phyloP scores from a whole-genome alignment of 1,140 invertebrate genomes.

The Bombus haemorrhoidalis region DNA sequence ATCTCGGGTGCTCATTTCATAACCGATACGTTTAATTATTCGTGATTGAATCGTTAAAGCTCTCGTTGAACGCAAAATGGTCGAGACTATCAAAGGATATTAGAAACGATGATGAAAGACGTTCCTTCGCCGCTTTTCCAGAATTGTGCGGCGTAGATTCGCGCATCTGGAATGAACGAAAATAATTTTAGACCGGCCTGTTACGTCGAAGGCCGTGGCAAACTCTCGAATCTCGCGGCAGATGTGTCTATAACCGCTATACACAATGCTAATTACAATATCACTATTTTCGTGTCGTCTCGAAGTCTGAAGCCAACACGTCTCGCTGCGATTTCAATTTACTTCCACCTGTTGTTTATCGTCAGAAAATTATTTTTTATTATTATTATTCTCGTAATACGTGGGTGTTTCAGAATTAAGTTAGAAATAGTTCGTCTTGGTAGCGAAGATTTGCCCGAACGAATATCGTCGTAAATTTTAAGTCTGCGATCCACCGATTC shows the following conservation, averaged over 20 bases:
- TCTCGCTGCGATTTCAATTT: neutral
- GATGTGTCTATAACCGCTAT: neutral
- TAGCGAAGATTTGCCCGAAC: too few species aligned
- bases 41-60: neutral
- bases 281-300: conserved; percentile 38
- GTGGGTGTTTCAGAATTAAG: neutral
- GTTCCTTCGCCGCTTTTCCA: neutral
- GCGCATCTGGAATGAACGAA: conserved; percentile 32
- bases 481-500: too few species aligned
- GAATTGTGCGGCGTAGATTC: conserved; percentile 4
- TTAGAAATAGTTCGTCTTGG: neutral
- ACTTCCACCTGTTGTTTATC: conserved; percentile 46
- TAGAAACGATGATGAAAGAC: neutral
- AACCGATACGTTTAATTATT: neutral
- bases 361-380: neutral
- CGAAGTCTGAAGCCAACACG: neutral
- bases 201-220: conserved; percentile 48
- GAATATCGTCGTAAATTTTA: too few species aligned
- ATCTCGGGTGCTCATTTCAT: neutral
- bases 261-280: conserved; percentile 45
- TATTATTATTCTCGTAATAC: too few species aligned
- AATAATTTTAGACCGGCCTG: conserved; percentile 44
- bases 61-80: neutral
- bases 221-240: conserved; percentile 8
- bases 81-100: neutral